Conservation (phyloP, 2,888 invertebrate species). For the Machimus rusticus region DNA sequence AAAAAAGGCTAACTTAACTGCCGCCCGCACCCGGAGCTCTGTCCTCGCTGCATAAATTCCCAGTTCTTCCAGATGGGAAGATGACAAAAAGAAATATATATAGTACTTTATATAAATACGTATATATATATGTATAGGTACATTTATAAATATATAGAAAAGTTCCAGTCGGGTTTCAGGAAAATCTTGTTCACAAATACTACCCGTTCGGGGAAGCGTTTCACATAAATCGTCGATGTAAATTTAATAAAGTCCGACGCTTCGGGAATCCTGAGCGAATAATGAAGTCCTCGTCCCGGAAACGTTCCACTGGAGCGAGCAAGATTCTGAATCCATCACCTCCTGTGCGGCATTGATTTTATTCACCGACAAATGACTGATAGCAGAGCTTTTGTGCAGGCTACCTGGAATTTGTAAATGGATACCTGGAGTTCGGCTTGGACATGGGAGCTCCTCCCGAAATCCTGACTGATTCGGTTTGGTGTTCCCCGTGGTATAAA, state of each 20-base stretch:
- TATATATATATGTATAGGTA: background rate
- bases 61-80: background rate
- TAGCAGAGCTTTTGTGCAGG: background rate
- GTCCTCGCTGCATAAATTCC: background rate
- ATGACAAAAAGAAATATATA: background rate
- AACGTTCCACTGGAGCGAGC: background rate
- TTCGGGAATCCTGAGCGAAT: background rate
- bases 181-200: conserved; percentile 1
- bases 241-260: conserved; percentile 13
- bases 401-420: background rate
- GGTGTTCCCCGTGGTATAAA: background rate
- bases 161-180: background rate
- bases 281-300: background rate
- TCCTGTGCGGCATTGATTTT: background rate
- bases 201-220: background rate
- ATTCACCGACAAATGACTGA: background rate
- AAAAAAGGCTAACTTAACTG: background rate
- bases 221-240: conserved; percentile 18
- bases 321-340: background rate
- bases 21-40: background rate
- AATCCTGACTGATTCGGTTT: background rate
- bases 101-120: too few relatives aligned
- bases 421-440: background rate
- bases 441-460: background rate
- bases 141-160: background rate